Evolutionary conservation across 2,113 vertebrate genomes (phyloP).

Genomic region (Sakesphorus luctuosus): DNA sequence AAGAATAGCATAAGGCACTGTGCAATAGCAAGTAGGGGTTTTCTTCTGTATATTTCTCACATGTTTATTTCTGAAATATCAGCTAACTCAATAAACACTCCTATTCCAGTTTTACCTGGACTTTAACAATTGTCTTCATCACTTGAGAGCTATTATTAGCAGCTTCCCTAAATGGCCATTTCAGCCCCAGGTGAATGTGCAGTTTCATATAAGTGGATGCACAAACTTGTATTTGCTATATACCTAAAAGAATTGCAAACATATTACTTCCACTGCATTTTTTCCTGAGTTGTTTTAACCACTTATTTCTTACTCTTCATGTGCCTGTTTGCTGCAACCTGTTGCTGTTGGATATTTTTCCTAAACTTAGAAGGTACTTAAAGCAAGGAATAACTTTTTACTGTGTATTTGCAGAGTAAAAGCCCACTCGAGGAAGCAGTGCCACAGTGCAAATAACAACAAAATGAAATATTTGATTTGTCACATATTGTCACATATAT

Average conservation of each 20-base stretch:
- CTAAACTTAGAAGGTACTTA: background rate
- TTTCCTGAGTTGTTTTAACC: background rate
- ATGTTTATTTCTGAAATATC: background rate
- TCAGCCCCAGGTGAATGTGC: background rate
- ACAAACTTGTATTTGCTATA: background rate
- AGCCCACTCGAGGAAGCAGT: rapidly evolving
- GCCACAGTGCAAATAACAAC: background rate
- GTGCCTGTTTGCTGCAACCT: background rate
- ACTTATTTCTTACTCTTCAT: background rate
- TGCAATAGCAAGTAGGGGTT: background rate
- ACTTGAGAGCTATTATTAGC: background rate
- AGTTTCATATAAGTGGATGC: background rate
- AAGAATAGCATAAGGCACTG: background rate
- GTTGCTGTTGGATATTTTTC: background rate
- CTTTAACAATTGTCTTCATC: background rate
- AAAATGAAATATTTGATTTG: background rate
- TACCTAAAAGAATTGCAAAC: background rate
- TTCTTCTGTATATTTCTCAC: background rate
- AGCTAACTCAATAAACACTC: background rate
- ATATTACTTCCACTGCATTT: background rate
- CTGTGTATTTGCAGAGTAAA: background rate
- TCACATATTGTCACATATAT: background rate
- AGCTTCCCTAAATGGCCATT: background rate
- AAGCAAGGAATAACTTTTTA: background rate
- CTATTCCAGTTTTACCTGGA: background rate